Evolutionary conservation across 1,140 invertebrate genomes (phyloP).

Genomic region (Andrena cerasifolii): DNA sequence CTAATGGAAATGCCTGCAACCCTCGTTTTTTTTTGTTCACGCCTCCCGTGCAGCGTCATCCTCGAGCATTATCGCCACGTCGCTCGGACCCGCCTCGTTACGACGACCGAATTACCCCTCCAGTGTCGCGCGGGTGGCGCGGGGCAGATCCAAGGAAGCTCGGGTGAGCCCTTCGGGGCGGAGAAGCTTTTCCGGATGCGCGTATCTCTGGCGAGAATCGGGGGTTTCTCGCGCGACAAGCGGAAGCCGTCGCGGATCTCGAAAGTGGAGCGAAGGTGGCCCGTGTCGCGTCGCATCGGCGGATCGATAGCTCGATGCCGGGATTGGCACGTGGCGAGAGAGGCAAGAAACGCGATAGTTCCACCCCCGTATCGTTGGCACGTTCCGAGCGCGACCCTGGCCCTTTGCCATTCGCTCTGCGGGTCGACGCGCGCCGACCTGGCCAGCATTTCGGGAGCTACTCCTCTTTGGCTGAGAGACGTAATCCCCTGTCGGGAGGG

Average conservation of each 20-base stretch:
- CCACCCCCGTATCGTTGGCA: conserved; percentile 35
- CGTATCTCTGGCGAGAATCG: neutral
- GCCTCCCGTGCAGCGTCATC: too few relatives aligned
- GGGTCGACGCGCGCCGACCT: neutral
- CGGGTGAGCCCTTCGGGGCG: neutral
- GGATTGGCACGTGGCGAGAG: conserved; percentile 46
- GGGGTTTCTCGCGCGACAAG: neutral
- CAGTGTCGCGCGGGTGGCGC: too few relatives aligned
- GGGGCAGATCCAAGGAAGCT: too few relatives aligned
- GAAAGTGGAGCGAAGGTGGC: conserved; percentile 44
- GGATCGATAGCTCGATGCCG: conserved; percentile 43
- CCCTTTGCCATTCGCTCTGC: conserved; percentile 40
- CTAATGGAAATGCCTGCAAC: too few relatives aligned
- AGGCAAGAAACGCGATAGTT: conserved; percentile 47
- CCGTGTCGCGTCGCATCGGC: conserved; percentile 14
- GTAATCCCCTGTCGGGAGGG: neutral
- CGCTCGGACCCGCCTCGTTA: too few relatives aligned
- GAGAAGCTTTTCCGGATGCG: neutral
- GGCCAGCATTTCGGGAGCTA: neutral
- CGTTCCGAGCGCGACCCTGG: conserved; percentile 42
- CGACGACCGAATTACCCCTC: too few relatives aligned
- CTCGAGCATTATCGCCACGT: too few relatives aligned
- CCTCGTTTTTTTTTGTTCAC: too few relatives aligned
- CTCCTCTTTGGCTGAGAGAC: neutral
- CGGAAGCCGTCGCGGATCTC: neutral